Conservation (phyloP, 2,113 vertebrate species). For the Rhea americana region DNA sequence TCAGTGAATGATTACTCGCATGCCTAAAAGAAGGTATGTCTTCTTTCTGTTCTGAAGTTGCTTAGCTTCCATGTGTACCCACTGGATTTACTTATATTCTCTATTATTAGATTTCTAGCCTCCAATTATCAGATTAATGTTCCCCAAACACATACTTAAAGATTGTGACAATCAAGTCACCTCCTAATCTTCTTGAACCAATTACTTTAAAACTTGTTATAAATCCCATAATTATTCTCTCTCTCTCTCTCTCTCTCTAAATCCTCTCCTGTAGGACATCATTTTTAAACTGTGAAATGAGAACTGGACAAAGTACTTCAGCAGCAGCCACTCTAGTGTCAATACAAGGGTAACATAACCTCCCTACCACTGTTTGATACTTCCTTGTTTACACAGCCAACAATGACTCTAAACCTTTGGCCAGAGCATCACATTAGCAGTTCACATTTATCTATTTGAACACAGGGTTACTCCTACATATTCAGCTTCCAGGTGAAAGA, state of each 20-base stretch:
- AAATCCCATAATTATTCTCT: neutral
- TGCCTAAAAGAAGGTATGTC: neutral
- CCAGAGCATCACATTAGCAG: slow-evolving; percentile 16
- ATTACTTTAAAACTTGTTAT: neutral
- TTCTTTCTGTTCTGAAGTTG: neutral
- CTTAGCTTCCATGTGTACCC: neutral
- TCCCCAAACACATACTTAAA: neutral
- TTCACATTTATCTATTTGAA: slow-evolving; percentile 41
- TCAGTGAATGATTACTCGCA: neutral
- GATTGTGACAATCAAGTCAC: neutral
- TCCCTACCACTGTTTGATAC: neutral
- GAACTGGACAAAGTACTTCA: neutral
- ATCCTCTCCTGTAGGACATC: neutral
- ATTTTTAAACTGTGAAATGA: neutral
- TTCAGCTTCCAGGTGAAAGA: slow-evolving; percentile 50
- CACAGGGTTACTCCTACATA: neutral
- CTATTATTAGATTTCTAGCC: neutral
- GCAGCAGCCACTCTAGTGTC: neutral
- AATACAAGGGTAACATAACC: neutral
- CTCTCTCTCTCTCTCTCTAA: neutral
- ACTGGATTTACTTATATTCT: neutral
- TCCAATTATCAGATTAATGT: slow-evolving; percentile 11
- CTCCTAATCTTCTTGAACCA: neutral
- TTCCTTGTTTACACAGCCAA: slow-evolving; percentile 36
- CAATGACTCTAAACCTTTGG: slow-evolving; percentile 45